Evolutionary conservation across 2,797 vertebrate species (phyloP).

Genomic region (Lerista edwardsae): DNA sequence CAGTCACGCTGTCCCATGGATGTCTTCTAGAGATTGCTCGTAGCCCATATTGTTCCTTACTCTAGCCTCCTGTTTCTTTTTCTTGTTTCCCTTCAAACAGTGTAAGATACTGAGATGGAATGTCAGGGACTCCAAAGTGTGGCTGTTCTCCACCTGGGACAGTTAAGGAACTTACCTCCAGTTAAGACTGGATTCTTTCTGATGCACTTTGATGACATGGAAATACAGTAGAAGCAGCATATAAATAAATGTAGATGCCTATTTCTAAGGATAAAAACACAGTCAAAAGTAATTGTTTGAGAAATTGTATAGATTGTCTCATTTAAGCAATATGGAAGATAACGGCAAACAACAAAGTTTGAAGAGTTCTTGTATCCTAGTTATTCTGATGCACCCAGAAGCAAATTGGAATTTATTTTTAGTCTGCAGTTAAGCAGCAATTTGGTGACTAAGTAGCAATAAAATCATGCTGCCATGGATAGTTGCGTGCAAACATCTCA

Average conservation of each 20-base stretch:
- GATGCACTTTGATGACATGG: not conserved
- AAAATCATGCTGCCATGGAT: conserved; percentile 33
- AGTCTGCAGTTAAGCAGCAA: not conserved
- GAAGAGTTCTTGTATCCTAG: not conserved
- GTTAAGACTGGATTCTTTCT: conserved; percentile 16
- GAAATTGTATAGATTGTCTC: not conserved
- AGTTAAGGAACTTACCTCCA: too few relatives aligned
- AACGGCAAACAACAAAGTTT: not conserved
- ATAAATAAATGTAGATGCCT: not conserved
- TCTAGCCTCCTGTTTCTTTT: not conserved
- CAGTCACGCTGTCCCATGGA: not conserved
- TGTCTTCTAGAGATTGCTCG: not conserved
- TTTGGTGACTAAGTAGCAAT: conserved; percentile 40
- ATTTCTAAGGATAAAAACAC: not conserved
- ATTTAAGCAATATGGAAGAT: not conserved
- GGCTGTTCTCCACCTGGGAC: conserved; percentile 35
- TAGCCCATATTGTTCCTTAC: not conserved
- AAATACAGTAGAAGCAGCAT: not conserved
- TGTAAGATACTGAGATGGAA: not conserved
- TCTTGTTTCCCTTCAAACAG: not conserved
- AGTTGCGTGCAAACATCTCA: conserved; percentile 15
- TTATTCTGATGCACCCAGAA: not conserved
- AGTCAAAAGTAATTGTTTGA: not conserved
- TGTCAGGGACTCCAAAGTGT: not conserved
- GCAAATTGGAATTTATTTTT: not conserved